phyloP scores from a whole-genome alignment of 2,888 invertebrate genomes.

The Latheticus oryzae region DNA sequence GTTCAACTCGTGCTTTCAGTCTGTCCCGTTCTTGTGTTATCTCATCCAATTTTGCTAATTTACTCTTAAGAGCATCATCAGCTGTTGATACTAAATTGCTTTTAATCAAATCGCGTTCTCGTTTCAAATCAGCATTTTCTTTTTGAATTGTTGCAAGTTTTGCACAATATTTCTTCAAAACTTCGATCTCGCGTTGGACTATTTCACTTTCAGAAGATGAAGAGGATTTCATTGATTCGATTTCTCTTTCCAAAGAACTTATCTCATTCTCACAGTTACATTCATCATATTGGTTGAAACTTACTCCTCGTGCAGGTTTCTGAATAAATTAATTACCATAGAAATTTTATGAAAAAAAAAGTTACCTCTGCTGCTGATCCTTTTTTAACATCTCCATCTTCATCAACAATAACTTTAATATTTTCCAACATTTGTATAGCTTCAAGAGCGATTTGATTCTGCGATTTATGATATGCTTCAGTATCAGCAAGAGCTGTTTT shows the following conservation, averaged over 20 bases:
- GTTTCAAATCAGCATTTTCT: constrained; percentile 57
- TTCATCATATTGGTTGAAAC: not conserved
- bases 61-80: constrained; percentile 7
- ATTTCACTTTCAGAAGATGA: constrained; percentile 55
- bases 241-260: constrained; percentile 55
- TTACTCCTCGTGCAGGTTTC: too few relatives aligned
- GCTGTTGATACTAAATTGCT: constrained; percentile 3
- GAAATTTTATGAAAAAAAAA: too few relatives aligned
- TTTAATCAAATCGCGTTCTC: constrained; percentile 36
- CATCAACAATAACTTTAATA: constrained; percentile 51
- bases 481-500: constrained; percentile 8
- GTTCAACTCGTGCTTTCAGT: constrained; percentile 50
- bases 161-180: constrained; percentile 59
- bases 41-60: constrained; percentile 41
- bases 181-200: constrained; percentile 58
- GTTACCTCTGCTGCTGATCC: too few relatives aligned
- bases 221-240: constrained; percentile 51
- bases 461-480: constrained; percentile 45
- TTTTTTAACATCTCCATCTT: constrained; percentile 1
- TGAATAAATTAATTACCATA: too few relatives aligned
- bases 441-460: constrained; percentile 49
- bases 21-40: constrained; percentile 54
- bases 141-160: constrained; percentile 58
- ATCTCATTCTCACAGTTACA: constrained; percentile 52
- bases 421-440: constrained; percentile 60